These are phyloP conservation scores for Rhagonycha lutea DNA, from an alignment of 2,888 invertebrate genomes.

Conservation along the genomic window DNA sequence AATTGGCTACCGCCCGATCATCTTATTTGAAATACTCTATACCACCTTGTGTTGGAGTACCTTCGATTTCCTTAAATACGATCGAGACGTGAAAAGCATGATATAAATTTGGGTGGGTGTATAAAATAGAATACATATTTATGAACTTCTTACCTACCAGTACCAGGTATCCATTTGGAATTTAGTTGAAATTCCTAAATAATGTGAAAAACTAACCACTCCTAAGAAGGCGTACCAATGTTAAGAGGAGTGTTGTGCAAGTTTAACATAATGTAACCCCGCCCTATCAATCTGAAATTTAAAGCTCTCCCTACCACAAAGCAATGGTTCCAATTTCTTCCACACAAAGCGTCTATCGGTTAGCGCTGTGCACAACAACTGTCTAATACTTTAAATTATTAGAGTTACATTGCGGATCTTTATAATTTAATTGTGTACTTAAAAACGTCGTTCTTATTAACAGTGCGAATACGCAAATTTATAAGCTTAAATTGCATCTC, in stretches of 20 bases:
- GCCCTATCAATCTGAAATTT: constrained; percentile 29
- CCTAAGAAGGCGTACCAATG: constrained; percentile 33
- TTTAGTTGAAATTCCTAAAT: constrained; percentile 15
- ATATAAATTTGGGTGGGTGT: background rate
- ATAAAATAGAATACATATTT: background rate
- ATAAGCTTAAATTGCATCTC: constrained; percentile 15
- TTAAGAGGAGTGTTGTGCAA: constrained; percentile 30
- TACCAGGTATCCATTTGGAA: constrained; percentile 3
- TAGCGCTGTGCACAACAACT: constrained; percentile 31
- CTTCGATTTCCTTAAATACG: background rate
- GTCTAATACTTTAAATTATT: constrained; percentile 38
- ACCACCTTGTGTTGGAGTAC: background rate
- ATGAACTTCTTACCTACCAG: background rate
- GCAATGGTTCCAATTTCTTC: constrained; percentile 34
- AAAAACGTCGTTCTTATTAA: constrained; percentile 35
- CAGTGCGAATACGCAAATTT: constrained; percentile 32
- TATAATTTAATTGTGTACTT: constrained; percentile 45
- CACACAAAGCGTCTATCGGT: constrained; percentile 35
- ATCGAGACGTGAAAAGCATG: background rate
- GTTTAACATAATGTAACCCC: constrained; percentile 30
- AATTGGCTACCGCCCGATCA: too few relatives aligned
- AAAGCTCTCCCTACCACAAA: constrained; percentile 31
- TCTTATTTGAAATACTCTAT: too few relatives aligned
- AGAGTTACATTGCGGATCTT: constrained; percentile 39
- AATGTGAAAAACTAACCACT: constrained; percentile 22